Evolutionary conservation across 2,888 invertebrate genomes (phyloP), one percentile per base, ranked within the genome.

Genomic region (Lumbricus terrestris): DNA sequence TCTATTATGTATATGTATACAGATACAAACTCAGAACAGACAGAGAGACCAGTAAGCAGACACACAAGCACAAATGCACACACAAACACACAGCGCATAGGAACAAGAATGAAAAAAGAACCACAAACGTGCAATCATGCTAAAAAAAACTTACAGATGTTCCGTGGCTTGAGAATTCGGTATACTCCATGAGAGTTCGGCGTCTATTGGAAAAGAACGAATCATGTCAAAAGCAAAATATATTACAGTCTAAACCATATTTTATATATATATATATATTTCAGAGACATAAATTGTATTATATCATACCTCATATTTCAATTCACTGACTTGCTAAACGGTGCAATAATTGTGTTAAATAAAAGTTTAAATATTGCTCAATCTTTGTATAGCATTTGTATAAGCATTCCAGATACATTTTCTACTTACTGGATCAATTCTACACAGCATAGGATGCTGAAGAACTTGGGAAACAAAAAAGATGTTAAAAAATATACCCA

Each of bases 101-200:
- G 23, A 23, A 47, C 47, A 47, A 47, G 47, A 11, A 47, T 16
- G 23, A 47, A 20, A 2, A 47, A 20, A 47, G 23, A 20, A 47
- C 20, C 47, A 47, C 47, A 20, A 47, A 47, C 47, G 23, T 8
- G 13, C 13, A n/a, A 69, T 69, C 69, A n/a, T 8, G 69, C 69
- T 69, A n/a, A 29, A 69, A 23, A 8, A 54, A 69, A 94, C 95
- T 94, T 93, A 95, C 95, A 82, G 95, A 94, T 34, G 97, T 96
- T 4, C 97, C 97, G 94, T 97, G 98, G 94, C 97, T 98, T 90
- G 97, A 97, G 94, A 97, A 98, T 95, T 98, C 97, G 90, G 97
- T 96, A 94, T 99, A 99, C 93, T 98, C 97, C 94, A 98, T 98
- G 95, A 98, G 96, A 89, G 98, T 89, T 82, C 90, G 18, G 20